Base-by-base conservation (phyloP, 2,113 vertebrate genomes). In the Lasiurus cinereus region DNA sequence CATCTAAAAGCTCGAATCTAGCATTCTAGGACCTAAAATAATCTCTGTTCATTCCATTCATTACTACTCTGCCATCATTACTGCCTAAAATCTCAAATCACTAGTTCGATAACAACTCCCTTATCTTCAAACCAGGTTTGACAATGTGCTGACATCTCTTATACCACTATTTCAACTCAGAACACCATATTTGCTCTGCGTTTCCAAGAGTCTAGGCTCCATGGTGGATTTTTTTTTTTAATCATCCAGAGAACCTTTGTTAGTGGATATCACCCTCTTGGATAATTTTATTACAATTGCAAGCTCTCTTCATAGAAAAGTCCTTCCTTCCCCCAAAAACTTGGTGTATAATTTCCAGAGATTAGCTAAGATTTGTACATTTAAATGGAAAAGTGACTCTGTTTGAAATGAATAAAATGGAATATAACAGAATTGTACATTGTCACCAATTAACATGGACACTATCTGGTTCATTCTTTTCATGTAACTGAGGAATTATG, bases 381-480 rank as follows among this genome's bases (percentile, higher is more conserved):
- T 79, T 90, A 77, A 64, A 59, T 67, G 16, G 70, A 83, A 84
- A 83, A 84, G n/a, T 72, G 24, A 88, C 7, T 13, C 52, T 46
- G 24, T 39, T 80, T 69, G 80, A 95, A 94, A 84, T 66, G 5
- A 96, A 89, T 77, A 83, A 85, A 80, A 91, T 56, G 15, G 27
- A 83, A n/a, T 56, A 56, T 74, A 89, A 29, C 54, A 33, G 56
- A 91, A 85, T 69, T 84, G 15, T 36, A 91, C 56, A 79, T 5
- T 46, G 43, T 33, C 29, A 86, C 15, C 72, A 92, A 50, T 88
- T 94, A 83, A 77, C 36, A 46, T 56, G 9, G 7, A n/a, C 2
- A 83, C 31, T 77, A 82, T 56, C 69, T 31, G 15, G 21, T 82
- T 93, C 24, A 74, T 91, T 92, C 36, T 39, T 90, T 76, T 94